phyloP scores from a whole-genome alignment of 2,113 vertebrate genomes.

The Bos indicus region DNA sequence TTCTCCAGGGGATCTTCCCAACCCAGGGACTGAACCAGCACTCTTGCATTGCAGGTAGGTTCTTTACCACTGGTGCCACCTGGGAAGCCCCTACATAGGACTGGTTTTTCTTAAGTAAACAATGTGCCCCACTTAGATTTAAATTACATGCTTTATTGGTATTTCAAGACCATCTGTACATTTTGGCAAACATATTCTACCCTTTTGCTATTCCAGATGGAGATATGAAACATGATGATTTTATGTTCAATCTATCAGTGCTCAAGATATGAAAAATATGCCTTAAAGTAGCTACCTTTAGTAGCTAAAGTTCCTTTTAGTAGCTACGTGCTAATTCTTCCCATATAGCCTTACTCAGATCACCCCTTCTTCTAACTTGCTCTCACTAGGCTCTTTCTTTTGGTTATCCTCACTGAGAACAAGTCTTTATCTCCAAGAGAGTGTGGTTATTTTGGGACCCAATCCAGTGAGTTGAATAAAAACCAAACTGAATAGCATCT shows the following conservation, averaged over 20 bases:
- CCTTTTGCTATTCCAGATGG: not conserved
- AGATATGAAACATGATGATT: not conserved
- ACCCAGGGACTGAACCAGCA: not conserved
- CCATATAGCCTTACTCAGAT: not conserved
- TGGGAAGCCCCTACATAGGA: not conserved
- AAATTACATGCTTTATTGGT: not conserved
- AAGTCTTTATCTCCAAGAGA: not conserved
- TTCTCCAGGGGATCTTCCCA: not conserved
- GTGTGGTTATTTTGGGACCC: not conserved
- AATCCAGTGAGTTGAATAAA: not conserved
- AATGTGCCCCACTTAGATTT: not conserved
- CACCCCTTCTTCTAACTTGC: not conserved
- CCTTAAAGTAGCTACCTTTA: not conserved
- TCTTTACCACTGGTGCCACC: not conserved
- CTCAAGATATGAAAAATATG: not conserved
- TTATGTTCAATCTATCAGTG: not conserved
- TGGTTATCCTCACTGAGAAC: not conserved
- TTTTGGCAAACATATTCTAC: not conserved
- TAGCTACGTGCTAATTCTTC: not conserved
- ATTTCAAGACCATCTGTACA: not conserved
- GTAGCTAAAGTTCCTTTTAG: not conserved
- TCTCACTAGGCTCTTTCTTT: not conserved
- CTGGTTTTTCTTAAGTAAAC: not conserved
- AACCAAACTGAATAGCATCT: not conserved
- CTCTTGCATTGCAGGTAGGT: not conserved